Base-by-base conservation (phyloP, 2,113 vertebrate species). In the Tragelaphus scriptus region DNA sequence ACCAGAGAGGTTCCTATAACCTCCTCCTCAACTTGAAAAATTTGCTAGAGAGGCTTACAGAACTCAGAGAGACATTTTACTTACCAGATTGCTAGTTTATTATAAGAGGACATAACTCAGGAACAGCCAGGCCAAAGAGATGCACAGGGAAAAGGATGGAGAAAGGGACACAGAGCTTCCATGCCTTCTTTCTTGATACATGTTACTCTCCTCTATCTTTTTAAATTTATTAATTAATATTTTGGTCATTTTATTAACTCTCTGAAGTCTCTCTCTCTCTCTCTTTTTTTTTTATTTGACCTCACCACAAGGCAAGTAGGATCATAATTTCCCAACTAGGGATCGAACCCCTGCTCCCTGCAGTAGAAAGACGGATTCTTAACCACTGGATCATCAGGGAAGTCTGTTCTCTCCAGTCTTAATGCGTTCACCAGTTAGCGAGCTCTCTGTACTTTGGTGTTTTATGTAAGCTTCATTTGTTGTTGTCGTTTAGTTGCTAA, bases 91-190 rank as follows among this genome's bases (percentile, higher is more conserved):
- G 79, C 32, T 61, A 11, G 14, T 61, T 81, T n/a, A 26, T 91
- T 61, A 61, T 80, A 80, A 80, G 47, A 51, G 4, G 23, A 36
- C 25, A 47, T 51, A 61, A 51, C 21, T 91, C 75, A 36, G 56
- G 7, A 61, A 61, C 44, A 91, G 56, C 56, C 44, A 26, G 30
- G 59, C 15, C 6, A 32, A 49, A 61, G 56, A 91, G 44, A 80
- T 0, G 0, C 14, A 5, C 25, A 61, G 75, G 23, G 15, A 77
- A 51, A 51, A 58, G 6, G 15, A 7, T 51, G 32, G 44, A 32
- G 21, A 91, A 91, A 36, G n/a, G 15, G 56, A 17, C 2, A 0
- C 47, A 26, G 32, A 19, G 56, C 32, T 61, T 61, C 30, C 58
- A n/a, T 13, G 32, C 56, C 6, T 8, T 80, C 26, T 11, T 23